These are phyloP conservation scores for Orestias chungarensis DNA, from an alignment of 2,797 vertebrate species.

Conservation along the genomic window DNA sequence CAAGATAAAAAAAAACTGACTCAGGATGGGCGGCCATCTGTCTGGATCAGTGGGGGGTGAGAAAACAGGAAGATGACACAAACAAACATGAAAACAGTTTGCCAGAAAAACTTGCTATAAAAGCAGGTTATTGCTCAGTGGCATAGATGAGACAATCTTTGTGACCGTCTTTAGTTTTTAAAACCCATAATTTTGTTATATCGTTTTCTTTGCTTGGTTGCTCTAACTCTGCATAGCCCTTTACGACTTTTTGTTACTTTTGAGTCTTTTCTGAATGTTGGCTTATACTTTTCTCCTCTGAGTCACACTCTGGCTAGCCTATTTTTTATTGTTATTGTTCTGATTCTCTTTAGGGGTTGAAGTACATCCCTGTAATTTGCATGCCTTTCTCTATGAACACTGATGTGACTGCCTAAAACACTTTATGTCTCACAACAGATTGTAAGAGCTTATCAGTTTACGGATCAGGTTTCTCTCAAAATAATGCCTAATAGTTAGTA, in stretches of 20 bases:
- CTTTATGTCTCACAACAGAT: neutral
- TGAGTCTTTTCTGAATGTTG: neutral
- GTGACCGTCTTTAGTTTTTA: neutral
- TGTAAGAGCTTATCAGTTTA: slow-evolving; percentile 2
- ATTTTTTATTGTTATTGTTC: slow-evolving; percentile 12
- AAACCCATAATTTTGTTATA: neutral
- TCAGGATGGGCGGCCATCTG: slow-evolving; percentile 1
- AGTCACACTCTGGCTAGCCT: slow-evolving; percentile 22
- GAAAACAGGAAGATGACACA: slow-evolving; percentile 3
- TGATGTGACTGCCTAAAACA: slow-evolving; percentile 10
- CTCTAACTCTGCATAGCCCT: neutral
- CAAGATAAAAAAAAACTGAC: neutral
- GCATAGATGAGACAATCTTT: neutral
- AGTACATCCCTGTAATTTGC: slow-evolving; percentile 24
- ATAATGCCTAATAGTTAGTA: neutral
- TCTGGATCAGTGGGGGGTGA: neutral
- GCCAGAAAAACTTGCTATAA: neutral
- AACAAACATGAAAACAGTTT: neutral
- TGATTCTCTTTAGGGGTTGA: slow-evolving; percentile 26
- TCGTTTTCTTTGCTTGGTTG: neutral
- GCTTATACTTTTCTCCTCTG: slow-evolving; percentile 10
- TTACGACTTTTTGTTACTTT: neutral
- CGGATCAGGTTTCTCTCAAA: neutral
- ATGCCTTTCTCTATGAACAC: slow-evolving; percentile 24
- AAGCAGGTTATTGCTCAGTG: too few relatives aligned